Base-by-base conservation (phyloP, 2,797 vertebrate genomes). In the Pempheris klunzingeri region DNA sequence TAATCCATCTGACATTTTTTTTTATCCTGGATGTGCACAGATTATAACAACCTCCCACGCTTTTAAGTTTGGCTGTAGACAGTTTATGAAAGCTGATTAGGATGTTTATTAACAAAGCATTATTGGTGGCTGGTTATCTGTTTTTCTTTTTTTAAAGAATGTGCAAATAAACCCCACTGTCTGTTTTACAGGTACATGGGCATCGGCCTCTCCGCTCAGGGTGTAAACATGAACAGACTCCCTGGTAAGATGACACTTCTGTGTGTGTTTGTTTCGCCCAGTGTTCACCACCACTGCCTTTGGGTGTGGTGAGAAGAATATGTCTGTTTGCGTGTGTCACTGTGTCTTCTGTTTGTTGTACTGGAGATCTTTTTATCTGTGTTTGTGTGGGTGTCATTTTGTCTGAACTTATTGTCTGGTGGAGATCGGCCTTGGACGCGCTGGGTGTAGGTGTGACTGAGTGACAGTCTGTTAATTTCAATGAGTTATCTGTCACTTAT, bases 161-260 rank as follows among this genome's bases (percentile, higher is more conserved):
- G 1, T 46, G 2, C 4, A 9, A n/a, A n/a, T 39, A 22, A 80
- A 52, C 11, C 0, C 3, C 0, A 0, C 32, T 70, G 5, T 87
- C 24, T 87, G 53, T n/a, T 34, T 81, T 87, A 75, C 96, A 99
- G 98, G 91, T 99, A 99, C 94, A 99, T 99, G 98, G 98, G 98
- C 90, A 99, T 99, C 80, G 98, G 98, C 78, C 97, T 99, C 66
- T 99, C 98, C 5, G 98, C 98, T 93, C 98, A 99, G 95, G 98
- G 98, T 84, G 98, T 99, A 83, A 99, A 99, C 93, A 99, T 99
- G 98, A 99, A 99, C 95, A 97, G 98, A 94, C 96, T 99, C 81
- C 98, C 98, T 91, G 98, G 98, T 99, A 97, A 95, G 93, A 77
- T 5, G 7, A 49, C 54, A 1, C 36, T 32, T 1, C n/a, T 38